Conservation (phyloP, 1,140 invertebrate genomes). For the Cydia amplana region DNA sequence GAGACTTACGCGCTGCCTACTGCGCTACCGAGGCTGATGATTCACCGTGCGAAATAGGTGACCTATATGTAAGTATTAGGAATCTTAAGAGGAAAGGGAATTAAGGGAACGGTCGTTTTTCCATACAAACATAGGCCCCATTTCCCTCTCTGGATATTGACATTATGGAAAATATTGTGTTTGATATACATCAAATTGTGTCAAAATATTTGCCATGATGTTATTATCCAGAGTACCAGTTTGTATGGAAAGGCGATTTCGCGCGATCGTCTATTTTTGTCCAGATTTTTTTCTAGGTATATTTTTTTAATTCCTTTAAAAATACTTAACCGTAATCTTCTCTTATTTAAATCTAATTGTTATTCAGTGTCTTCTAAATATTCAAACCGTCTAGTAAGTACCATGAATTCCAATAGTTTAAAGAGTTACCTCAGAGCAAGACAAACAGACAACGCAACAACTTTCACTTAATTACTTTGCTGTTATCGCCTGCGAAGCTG, state of each 20-base stretch:
- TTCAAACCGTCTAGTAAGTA: neutral
- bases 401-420: slow-evolving; percentile 8
- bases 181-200: no score
- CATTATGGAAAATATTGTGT: no score
- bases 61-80: neutral
- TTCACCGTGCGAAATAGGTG: slow-evolving; percentile 22
- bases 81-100: neutral
- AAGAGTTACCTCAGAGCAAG: neutral
- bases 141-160: no score
- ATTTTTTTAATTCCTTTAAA: neutral
- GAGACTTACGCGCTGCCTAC: slow-evolving; percentile 97
- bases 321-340: neutral
- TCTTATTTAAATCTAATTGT: neutral
- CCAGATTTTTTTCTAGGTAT: no score
- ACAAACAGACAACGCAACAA: slow-evolving; percentile 17
- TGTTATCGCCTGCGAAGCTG: slow-evolving; percentile 6
- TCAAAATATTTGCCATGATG: no score
- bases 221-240: no score
- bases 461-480: slow-evolving; percentile 25
- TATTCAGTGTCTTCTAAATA: neutral
- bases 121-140: no score
- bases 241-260: no score
- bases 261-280: no score
- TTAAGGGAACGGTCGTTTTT: neutral
- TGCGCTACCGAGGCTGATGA: slow-evolving; percentile 90